Base-by-base conservation (phyloP, 1,140 invertebrate genomes). In the Micrasema longulum region DNA sequence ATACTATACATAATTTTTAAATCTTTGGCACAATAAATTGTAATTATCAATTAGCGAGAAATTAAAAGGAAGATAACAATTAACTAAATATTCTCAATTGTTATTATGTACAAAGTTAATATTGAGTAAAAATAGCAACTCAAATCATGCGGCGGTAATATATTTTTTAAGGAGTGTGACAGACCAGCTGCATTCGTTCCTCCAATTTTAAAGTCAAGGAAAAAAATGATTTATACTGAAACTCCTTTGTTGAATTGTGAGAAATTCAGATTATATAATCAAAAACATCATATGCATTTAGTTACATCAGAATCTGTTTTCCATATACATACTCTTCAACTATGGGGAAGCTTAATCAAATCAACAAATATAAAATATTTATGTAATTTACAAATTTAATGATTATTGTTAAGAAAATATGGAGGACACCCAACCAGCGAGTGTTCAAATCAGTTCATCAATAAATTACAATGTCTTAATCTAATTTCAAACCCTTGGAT, bases 401-500 rank as follows among this genome's bases (percentile, higher is more conserved):
- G 50, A 60, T 60, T 26, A 60, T 38, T 60, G 55, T 60, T 60
- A 60, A 18, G 55, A 60, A 60, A 60, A 60, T 20, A 60, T 60
- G 55, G 55, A 41, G 36, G 55, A 16, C 55, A 60, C 60, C 60
- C 38, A 63, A 63, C 60, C 60, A 63, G 60, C 60, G 23, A 63
- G 60, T 63, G 60, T 23, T 47, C 41, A 26, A 63, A 23, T 47
- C 60, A 63, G 41, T 63, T 47, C 38, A 26, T 63, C 45, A 36
- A 63, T 63, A 31, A 31, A 45, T 63, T 63, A 63, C 41, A 12
- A 63, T 36, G 53, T 45, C 57, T 63, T 63, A 63, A 12, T 63
- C 60, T 63, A 63, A 23, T 45, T 63, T 45, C 22, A 63, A 63
- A 43, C 60, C 60, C 60, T 63, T 63, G 38, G 43, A 60, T 63